These are phyloP conservation scores for Loris lydekkerianus DNA, from an alignment of 2,797 vertebrate genomes.

Conservation along the genomic window DNA sequence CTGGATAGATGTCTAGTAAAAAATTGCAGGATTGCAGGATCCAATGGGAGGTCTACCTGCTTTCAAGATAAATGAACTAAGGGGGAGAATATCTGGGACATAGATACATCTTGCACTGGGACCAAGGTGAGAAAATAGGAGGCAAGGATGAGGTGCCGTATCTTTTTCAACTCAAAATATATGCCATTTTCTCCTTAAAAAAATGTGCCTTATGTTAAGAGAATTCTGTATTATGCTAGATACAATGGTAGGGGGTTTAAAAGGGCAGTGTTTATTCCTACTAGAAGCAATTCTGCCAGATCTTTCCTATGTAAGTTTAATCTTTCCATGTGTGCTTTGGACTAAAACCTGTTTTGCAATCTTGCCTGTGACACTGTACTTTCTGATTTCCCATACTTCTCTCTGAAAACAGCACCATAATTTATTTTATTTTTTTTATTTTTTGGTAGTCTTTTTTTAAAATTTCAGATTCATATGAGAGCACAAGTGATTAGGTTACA, in stretches of 20 bases:
- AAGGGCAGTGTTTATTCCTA: neutral
- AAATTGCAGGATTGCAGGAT: too few species aligned
- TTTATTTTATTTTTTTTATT: too few species aligned
- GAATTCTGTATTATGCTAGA: neutral
- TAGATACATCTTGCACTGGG: neutral
- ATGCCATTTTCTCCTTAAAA: neutral
- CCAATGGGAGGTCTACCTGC: too few species aligned
- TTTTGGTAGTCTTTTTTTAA: too few species aligned
- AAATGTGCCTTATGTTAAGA: neutral
- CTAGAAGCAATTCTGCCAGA: neutral
- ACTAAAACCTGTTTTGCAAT: rapidly evolving
- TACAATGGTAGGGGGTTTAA: neutral
- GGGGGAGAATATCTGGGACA: neutral
- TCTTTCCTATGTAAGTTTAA: too few species aligned
- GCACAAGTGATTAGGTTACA: too few species aligned
- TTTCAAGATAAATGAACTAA: neutral
- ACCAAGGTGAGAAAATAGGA: neutral
- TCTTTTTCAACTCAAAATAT: neutral
- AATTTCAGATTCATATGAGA: too few species aligned
- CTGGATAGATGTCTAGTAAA: too few species aligned
- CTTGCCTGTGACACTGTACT: neutral
- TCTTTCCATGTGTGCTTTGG: neutral
- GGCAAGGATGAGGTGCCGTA: neutral
- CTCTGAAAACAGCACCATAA: neutral
- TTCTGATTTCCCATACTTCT: neutral